Evolutionary conservation across 2,113 vertebrate species (phyloP).

Genomic region (Chaetura pelagica): DNA sequence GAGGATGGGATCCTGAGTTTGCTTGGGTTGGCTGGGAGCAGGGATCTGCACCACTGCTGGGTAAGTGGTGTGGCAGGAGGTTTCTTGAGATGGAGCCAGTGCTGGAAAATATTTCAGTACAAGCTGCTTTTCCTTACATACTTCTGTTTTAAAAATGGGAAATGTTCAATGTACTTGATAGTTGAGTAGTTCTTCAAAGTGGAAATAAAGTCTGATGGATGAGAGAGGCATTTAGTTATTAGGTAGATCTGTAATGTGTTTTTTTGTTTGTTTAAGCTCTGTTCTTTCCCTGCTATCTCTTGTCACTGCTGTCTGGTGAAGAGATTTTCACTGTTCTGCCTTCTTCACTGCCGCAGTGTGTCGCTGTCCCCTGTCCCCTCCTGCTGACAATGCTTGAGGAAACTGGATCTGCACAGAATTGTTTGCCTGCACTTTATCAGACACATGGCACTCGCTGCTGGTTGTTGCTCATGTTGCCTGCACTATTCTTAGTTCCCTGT

Average conservation of each 20-base stretch:
- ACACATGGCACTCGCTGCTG: not conserved
- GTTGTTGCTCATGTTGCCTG: not conserved
- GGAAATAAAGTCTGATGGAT: not conserved
- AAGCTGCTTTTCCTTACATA: not conserved
- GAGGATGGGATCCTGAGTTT: not conserved
- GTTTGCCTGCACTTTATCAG: not conserved
- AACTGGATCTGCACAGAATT: not conserved
- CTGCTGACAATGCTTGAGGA: not conserved
- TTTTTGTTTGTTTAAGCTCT: not conserved
- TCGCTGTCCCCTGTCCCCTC: not conserved
- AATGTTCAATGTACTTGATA: not conserved
- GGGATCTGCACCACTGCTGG: not conserved
- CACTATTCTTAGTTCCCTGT: not conserved
- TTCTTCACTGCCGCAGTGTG: not conserved
- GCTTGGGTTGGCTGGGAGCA: not conserved
- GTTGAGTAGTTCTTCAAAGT: not conserved
- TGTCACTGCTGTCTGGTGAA: not conserved
- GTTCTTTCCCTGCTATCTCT: not conserved
- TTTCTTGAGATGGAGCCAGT: not conserved
- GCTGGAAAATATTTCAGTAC: not conserved
- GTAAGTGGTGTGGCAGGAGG: rapidly evolving
- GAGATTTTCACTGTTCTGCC: not conserved
- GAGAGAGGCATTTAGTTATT: not conserved
- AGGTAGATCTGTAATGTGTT: rapidly evolving
- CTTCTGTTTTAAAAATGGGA: not conserved